Conservation (phyloP, 2,113 vertebrate genomes). For the Amia ocellicauda region DNA sequence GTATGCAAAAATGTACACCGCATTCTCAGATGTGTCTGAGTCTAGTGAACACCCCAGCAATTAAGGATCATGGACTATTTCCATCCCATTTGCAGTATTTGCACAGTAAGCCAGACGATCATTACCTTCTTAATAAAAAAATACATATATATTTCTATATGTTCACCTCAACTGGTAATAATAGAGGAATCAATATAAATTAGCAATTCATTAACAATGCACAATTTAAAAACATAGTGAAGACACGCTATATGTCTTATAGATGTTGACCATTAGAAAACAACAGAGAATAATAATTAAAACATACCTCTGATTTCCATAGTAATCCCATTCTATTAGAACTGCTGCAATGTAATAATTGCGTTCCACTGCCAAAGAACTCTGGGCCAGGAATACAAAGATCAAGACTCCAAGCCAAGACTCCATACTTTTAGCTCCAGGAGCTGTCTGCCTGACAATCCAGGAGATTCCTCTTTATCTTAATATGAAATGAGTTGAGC, state of each 20-base stretch:
- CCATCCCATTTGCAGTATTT: too few relatives aligned
- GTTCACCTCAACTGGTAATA: background rate
- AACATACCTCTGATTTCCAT: constrained; percentile 36
- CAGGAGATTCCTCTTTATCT: background rate
- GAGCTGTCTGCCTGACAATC: background rate
- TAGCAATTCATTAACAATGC: background rate
- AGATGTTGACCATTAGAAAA: too few relatives aligned
- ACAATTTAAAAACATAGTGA: too few relatives aligned
- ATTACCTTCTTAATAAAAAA: too few relatives aligned
- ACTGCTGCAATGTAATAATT: constrained; percentile 67
- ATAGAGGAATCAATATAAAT: background rate
- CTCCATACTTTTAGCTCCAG: background rate
- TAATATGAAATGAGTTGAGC: background rate
- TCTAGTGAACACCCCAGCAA: background rate
- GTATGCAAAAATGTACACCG: too few relatives aligned
- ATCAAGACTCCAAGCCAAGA: constrained; percentile 28
- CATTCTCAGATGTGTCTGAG: background rate
- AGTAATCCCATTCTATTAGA: constrained; percentile 56
- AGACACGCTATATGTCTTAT: too few relatives aligned
- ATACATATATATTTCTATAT: too few relatives aligned
- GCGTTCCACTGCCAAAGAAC: constrained; percentile 45
- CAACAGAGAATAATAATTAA: too few relatives aligned
- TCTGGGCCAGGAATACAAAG: constrained; percentile 21
- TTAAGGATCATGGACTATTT: too few relatives aligned
- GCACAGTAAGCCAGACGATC: background rate